Percentiles rank a stretch among this genome's conserved stretches.
These are phyloP conservation scores for Cossypha dichroa DNA, from an alignment of 2,797 vertebrate genomes.

Conservation along the genomic window DNA sequence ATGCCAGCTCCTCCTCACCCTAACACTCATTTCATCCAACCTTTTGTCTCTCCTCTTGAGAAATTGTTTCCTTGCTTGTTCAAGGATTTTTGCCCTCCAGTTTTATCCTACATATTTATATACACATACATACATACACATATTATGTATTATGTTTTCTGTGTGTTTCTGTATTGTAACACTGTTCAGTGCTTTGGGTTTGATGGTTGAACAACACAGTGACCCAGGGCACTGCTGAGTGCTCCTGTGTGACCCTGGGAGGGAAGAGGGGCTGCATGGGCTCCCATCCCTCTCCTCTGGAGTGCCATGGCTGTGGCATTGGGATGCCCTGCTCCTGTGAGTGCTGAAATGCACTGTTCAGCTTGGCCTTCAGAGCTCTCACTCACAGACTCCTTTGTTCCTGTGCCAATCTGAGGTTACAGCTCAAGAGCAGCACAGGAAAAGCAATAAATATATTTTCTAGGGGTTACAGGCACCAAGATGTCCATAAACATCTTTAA, in stretches of 20 bases:
- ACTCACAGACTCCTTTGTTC: not conserved
- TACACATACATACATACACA: too few species aligned
- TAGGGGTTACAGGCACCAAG: not conserved
- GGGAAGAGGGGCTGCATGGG: not conserved
- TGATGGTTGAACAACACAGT: not conserved
- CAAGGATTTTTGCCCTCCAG: not conserved
- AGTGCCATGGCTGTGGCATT: rapidly evolving
- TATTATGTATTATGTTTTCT: not conserved
- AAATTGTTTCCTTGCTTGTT: not conserved
- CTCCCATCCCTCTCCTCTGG: not conserved
- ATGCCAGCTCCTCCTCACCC: not conserved
- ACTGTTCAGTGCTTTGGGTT: not conserved
- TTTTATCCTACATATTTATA: not conserved
- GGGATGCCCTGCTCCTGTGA: not conserved
- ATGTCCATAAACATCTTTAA: not conserved
- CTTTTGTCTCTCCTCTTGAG: not conserved
- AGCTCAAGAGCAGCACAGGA: not conserved
- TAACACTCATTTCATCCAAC: not conserved
- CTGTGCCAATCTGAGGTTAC: not conserved
- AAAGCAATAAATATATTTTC: not conserved
- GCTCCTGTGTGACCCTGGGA: not conserved
- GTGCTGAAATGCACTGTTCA: not conserved
- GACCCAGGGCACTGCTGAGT: not conserved
- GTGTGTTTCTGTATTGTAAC: not conserved
- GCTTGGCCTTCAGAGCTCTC: not conserved